Conservation (phyloP, 2,113 vertebrate genomes). For the Coregonus clupeaformis region DNA sequence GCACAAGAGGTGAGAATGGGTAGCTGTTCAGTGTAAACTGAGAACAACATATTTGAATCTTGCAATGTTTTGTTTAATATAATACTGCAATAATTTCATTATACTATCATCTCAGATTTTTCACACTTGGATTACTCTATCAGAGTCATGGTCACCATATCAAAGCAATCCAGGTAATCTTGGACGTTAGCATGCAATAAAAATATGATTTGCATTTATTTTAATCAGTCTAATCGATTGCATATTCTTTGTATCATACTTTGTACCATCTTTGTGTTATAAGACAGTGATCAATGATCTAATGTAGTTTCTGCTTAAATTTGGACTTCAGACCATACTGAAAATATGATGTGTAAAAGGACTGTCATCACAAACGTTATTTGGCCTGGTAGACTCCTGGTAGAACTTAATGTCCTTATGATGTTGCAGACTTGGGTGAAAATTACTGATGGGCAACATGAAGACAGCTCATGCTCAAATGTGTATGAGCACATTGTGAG, state of each 20-base stretch:
- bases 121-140: conserved; percentile 64
- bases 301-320: too few species aligned
- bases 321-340: not conserved
- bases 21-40: not conserved
- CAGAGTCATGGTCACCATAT: conserved; percentile 52
- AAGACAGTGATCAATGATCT: too few species aligned
- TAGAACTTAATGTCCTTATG: too few species aligned
- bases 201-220: too few species aligned
- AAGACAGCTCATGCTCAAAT: conserved; percentile 46
- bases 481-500: conserved; percentile 60
- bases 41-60: not conserved
- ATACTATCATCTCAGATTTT: conserved; percentile 52
- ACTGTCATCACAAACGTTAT: not conserved
- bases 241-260: too few species aligned
- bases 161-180: conserved; percentile 62
- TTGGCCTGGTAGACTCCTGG: not conserved
- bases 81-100: not conserved
- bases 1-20: conserved; percentile 55
- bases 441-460: conserved; percentile 54
- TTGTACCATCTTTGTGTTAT: too few species aligned
- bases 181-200: not conserved
- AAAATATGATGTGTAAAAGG: not conserved
- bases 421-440: conserved; percentile 63
- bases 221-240: too few species aligned
- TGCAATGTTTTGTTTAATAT: not conserved